Base-by-base conservation (phyloP, 2,888 invertebrate species). In the Rhagium mordax region DNA sequence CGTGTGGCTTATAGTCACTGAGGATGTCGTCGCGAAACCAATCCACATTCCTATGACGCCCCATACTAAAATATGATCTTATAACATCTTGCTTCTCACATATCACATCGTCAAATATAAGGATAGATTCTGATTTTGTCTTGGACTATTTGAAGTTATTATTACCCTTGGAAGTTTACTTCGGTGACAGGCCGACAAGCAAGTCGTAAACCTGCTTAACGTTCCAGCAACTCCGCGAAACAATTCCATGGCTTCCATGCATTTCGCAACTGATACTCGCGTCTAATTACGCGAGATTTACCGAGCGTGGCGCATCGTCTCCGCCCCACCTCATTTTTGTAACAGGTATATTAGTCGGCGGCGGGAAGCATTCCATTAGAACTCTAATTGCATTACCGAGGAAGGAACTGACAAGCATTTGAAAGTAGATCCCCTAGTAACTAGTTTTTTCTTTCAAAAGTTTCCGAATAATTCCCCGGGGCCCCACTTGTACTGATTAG, bases 331-430 rank as follows among this genome's bases (percentile, higher is more conserved):
- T 65, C 69, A 69, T 69, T 71, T 66, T 60, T 65, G 51, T 69
- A 69, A 47, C 61, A 65, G 64, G 71, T 71, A 70, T 67, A 70
- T 70, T 61, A 70, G 70, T 29, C 18, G 64, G 27, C 64, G 18
- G 60, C 59, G 29, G 16, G 68, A 27, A 47, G 68, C 57, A 49
- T 64, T 71, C 64, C 65, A 71, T 74, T 74, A 71, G 57, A 61
- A 68, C 60, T 70, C 53, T 72, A 76, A 76, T 76, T 76, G 76
- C 70, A 74, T 76, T 74, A 76, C 66, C 74, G 47, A 41, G 18
- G 53, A 59, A 41, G 70, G 53, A 67, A 49, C 72, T 74, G 76
- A 74, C 70, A 47, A 68, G 74, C 71, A 74, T 76, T 68, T 59
- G 64, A 70, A 68, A 67, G 48, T 53, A 55, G 53, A 65, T 33